Percentiles rank a stretch among this genome's conserved stretches.
These are phyloP conservation scores for Malthinus flaveolus DNA, from an alignment of 2,888 invertebrate species.

Conservation along the genomic window DNA sequence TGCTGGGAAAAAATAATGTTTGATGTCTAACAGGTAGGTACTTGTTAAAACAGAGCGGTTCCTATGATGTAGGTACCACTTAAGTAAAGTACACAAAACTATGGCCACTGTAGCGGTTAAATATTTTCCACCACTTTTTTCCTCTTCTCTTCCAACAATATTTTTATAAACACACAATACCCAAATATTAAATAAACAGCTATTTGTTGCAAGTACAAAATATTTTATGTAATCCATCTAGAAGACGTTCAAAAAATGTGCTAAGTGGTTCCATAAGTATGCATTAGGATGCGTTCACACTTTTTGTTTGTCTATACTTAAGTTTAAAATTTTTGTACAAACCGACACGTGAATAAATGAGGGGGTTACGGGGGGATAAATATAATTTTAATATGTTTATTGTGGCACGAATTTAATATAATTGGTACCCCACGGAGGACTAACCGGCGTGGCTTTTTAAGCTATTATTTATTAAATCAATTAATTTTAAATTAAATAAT, in stretches of 20 bases:
- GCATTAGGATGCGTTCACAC: constrained; percentile 6
- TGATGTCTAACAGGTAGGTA: constrained; percentile 17
- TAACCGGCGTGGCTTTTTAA: background rate
- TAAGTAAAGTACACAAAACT: constrained; percentile 34
- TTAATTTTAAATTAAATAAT: background rate
- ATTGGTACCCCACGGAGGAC: constrained; percentile 1
- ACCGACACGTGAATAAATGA: too few relatives aligned
- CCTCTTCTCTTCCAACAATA: constrained; percentile 10
- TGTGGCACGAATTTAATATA: background rate
- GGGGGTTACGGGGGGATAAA: background rate
- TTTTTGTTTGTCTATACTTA: background rate
- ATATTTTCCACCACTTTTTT: constrained; percentile 17
- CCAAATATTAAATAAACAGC: background rate
- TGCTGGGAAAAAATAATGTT: constrained; percentile 24
- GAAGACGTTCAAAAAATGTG: constrained; percentile 22
- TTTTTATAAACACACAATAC: too few relatives aligned
- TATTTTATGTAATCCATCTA: constrained; percentile 21
- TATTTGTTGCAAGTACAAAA: constrained; percentile 15
- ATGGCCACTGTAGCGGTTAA: constrained; percentile 37
- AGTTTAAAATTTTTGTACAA: too few relatives aligned
- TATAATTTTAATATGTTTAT: constrained; percentile 1
- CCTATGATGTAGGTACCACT: constrained; percentile 34
- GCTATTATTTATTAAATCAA: background rate
- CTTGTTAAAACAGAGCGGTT: constrained; percentile 31
- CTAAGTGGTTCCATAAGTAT: constrained; percentile 22